Base-by-base conservation (phyloP, 64 coral and sea anemone genomes). In the Porites lutea region DNA sequence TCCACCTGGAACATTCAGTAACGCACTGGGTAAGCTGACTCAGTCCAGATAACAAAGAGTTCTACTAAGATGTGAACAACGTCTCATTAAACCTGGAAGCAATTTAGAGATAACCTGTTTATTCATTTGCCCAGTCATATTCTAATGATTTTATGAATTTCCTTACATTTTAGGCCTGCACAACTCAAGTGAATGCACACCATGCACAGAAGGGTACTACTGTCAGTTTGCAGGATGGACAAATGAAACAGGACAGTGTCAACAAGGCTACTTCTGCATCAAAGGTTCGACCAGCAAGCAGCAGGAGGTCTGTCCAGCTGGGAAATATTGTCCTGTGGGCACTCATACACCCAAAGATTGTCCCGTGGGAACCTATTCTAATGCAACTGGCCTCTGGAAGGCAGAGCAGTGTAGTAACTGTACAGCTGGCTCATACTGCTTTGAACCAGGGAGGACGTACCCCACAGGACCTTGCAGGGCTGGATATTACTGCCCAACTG, bases 401-500 rank as follows among this genome's bases (percentile, higher is more conserved):
- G 79, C 87, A 82, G 89, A 52, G 3, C 94, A 94, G 46, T 99
- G 97, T 67, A 83, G 13, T 3, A 96, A 96, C 20, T 99, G 97
- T 83, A 96, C 97, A 0, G 89, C 97, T 64, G 97, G 97, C 4
- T 89, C 48, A 59, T 99, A 82, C 69, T 99, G 97, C 54, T 88
- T 77, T 54, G 88, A 89, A 59, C 62, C 90, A 67, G 97, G 94
- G 57, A 45, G 80, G 14, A 99, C 74, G 21, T 58, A 61, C 14
- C 94, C 97, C 6, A 77, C 88, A 52, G 97, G 94, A 65, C 82
- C 59, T 45, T 99, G 97, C 53, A 87, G 55, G 61, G 88, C 91
- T 57, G 97, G 97, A 0, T 99, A 89, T 86, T 99, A 96, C 64
- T 99, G 97, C 69, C 94, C 97, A 22, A 79, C 82, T 18, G 97